Evolutionary conservation across 2,113 vertebrate species (phyloP).

Genomic region (Ia io): DNA sequence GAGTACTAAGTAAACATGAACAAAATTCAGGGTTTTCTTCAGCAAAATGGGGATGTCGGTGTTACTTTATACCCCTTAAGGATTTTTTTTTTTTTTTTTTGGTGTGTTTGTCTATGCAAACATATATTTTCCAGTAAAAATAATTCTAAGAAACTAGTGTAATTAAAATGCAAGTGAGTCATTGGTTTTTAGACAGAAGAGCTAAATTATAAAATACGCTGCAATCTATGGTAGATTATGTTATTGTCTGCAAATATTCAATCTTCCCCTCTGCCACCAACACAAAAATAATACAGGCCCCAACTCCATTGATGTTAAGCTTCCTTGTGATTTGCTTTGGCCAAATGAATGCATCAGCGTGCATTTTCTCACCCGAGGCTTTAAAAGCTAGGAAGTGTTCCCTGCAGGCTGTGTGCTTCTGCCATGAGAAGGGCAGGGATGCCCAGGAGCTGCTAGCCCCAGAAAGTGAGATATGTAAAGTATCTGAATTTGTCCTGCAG

Average conservation of each 20-base stretch:
- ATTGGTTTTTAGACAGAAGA: background rate
- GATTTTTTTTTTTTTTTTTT: background rate
- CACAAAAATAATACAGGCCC: background rate
- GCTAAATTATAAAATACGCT: background rate
- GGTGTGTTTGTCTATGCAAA: background rate
- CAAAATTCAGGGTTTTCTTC: background rate
- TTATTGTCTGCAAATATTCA: background rate
- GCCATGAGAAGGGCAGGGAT: rapidly evolving
- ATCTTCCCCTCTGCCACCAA: background rate
- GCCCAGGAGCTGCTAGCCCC: rapidly evolving
- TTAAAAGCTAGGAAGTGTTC: background rate
- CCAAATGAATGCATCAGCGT: background rate
- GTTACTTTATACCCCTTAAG: background rate
- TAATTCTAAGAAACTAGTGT: background rate
- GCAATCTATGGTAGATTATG: background rate
- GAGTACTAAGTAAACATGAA: background rate
- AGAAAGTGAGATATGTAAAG: rapidly evolving
- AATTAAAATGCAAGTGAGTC: background rate
- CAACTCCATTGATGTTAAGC: rapidly evolving
- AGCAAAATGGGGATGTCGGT: background rate
- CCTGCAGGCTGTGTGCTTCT: background rate
- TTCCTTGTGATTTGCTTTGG: rapidly evolving
- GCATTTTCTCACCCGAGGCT: background rate
- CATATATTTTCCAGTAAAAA: background rate
- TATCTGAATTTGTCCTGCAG: background rate